phyloP scores from a whole-genome alignment of 2,113 vertebrate genomes.

The Poicephalus meyeri region DNA sequence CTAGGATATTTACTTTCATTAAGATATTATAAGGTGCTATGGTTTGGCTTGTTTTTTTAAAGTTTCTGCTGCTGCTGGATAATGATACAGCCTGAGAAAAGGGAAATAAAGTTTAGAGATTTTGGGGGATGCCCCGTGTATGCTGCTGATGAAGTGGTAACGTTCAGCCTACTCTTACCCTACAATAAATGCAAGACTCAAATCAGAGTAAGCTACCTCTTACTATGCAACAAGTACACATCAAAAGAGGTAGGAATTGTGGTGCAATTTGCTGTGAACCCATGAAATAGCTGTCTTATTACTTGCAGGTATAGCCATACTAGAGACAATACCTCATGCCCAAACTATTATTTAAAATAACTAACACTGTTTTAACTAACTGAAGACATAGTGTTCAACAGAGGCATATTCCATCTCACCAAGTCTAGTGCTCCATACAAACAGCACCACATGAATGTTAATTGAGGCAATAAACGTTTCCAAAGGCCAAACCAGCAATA shows the following conservation, averaged over 20 bases:
- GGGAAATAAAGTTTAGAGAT: not conserved
- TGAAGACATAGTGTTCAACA: not conserved
- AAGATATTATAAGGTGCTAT: not conserved
- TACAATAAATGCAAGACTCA: not conserved
- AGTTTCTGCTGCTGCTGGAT: not conserved
- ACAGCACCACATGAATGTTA: not conserved
- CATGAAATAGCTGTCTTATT: not conserved
- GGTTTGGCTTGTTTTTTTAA: not conserved
- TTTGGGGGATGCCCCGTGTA: not conserved
- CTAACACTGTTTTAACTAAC: not conserved
- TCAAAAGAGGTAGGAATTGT: not conserved
- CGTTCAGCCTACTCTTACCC: not conserved
- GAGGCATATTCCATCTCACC: not conserved
- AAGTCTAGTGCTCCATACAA: not conserved
- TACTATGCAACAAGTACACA: not conserved
- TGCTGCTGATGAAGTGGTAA: not conserved
- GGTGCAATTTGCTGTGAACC: not conserved
- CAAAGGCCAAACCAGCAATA: not conserved
- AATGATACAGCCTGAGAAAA: not conserved
- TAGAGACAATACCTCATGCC: not conserved
- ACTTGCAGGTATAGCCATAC: not conserved
- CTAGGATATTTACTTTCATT: not conserved
- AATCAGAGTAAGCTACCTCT: not conserved
- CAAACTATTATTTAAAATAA: not conserved
- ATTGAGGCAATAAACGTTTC: not conserved